Evolutionary conservation across 2,888 invertebrate genomes (phyloP), one percentile per base, ranked within the genome.

Genomic region (Alloscopus bannaensis): DNA sequence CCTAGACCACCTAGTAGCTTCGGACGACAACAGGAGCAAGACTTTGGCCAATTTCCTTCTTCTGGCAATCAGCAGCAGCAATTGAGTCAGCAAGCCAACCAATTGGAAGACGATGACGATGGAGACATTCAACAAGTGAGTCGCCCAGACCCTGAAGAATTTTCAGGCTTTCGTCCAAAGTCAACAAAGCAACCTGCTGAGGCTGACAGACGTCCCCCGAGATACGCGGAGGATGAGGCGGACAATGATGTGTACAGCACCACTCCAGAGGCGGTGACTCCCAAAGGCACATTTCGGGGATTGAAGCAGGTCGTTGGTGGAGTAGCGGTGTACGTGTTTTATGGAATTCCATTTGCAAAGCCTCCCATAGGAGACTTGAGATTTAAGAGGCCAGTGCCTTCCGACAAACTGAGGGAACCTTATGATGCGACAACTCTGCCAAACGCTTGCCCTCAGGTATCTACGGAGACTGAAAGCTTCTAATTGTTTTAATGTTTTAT

Each of bases 271-370:
- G 76, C 55, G 1, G 40, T 69, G 0, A 76, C 76, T 16, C 76
- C 69, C 1, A 60, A 45, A 24, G 76, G 76, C 28, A 62, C 69
- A 0, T 76, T 69, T 36, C n/a, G 31, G 8, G 76, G 76, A 11
- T n/a, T 16, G 18, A 76, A 50, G 11, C 22, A 59, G 22, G 64
- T 26, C 16, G 47, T 76, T 26, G 80, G 80, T 1, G 79, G 79
- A 1, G 92, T 94, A 66, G 93, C 96, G 88, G 94, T 96, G 26
- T 95, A 95, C 88, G 93, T 94, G 64, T 97, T 95, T 87, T 93
- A 93, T 68, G 96, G 96, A 4, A 94, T 97, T 83, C 97, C 96
- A 18, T 97, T 95, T 87, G 97, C 96, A 4, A 95, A 95, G 88
- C 94, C 96, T 1, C 96, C 96, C 1, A 89, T 96, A 40, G 96